These are phyloP conservation scores for Malacosoma neustria DNA, from an alignment of 2,888 invertebrate species.

Conservation along the genomic window DNA sequence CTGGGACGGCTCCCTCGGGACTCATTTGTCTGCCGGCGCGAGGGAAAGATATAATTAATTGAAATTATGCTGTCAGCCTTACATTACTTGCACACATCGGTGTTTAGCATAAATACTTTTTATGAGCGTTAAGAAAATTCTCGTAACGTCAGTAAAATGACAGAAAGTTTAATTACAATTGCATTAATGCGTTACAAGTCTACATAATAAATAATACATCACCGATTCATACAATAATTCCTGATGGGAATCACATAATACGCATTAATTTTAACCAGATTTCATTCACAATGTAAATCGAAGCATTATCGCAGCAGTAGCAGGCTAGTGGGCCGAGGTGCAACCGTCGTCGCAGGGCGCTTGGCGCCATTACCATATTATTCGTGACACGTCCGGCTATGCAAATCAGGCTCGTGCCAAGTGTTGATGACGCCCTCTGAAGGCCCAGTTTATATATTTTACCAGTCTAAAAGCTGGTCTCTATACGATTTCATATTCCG, in stretches of 20 bases:
- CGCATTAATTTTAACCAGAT: slow-evolving; percentile 23
- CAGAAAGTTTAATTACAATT: too few species aligned
- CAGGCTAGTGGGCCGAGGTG: slow-evolving; percentile 33
- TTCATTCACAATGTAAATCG: slow-evolving; percentile 43
- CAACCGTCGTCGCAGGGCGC: slow-evolving; percentile 24
- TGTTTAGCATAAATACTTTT: background rate
- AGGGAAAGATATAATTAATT: slow-evolving; percentile 59
- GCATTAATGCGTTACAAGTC: too few species aligned
- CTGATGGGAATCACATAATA: background rate
- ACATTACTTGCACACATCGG: slow-evolving; percentile 26
- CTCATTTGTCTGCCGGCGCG: slow-evolving; percentile 52
- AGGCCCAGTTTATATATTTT: too few species aligned
- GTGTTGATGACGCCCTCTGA: slow-evolving; percentile 16
- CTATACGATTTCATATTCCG: too few species aligned
- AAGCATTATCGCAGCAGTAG: slow-evolving; percentile 37
- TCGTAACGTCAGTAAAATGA: too few species aligned
- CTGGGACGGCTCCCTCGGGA: slow-evolving; percentile 40
- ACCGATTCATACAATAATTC: too few species aligned
- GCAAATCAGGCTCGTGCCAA: slow-evolving; percentile 45
- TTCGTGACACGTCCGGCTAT: slow-evolving; percentile 68
- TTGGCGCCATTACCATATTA: slow-evolving; percentile 64
- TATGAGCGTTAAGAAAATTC: background rate
- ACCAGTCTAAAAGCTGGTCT: too few species aligned
- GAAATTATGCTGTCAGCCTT: slow-evolving; percentile 47
- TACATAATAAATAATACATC: too few species aligned